Conservation (phyloP, 2,113 vertebrate species). For the Pollimyrus isidori region DNA sequence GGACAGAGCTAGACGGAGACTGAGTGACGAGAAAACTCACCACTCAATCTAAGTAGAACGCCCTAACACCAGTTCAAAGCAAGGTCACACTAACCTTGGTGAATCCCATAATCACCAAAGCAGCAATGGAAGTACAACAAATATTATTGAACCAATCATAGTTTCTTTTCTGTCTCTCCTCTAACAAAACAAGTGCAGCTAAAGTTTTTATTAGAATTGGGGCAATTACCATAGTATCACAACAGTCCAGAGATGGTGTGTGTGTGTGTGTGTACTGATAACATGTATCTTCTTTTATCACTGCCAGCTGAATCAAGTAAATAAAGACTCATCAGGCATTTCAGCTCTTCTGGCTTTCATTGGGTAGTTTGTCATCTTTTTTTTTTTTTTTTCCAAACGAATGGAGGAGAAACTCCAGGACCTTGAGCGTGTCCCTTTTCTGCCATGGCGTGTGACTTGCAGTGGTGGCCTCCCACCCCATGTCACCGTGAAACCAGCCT, state of each 20-base stretch:
- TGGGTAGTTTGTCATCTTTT: background rate
- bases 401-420: background rate
- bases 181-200: background rate
- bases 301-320: background rate
- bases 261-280: background rate
- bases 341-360: background rate
- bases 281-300: background rate
- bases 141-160: background rate
- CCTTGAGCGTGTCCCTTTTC: background rate
- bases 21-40: background rate
- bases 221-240: background rate
- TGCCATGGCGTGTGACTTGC: background rate
- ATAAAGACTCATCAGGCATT: background rate
- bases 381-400: background rate
- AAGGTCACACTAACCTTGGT: background rate
- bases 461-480: background rate
- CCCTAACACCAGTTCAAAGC: background rate
- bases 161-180: background rate
- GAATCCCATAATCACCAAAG: background rate
- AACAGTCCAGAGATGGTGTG: background rate
- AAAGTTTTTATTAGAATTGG: background rate
- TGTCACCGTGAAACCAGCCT: background rate
- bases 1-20: background rate
- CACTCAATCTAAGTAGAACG: background rate
- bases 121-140: background rate